phyloP scores from a whole-genome alignment of 2,113 vertebrate species.

The Pseudopipra pipra region DNA sequence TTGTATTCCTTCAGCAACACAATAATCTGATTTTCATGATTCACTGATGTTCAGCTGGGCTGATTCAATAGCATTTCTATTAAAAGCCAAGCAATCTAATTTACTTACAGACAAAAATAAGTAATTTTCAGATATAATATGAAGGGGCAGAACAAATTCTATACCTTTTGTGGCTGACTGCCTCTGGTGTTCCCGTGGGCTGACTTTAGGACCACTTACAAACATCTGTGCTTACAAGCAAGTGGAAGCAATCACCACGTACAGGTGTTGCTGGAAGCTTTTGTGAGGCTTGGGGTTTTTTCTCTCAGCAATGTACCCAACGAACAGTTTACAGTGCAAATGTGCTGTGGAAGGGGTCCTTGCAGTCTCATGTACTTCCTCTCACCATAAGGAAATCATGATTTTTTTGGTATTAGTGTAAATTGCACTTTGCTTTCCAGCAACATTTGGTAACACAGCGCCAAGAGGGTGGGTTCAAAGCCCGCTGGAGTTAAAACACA shows the following conservation, averaged over 20 bases:
- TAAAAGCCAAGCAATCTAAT: slow-evolving; percentile 30
- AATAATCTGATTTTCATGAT: slow-evolving; percentile 18
- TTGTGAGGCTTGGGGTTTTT: background rate
- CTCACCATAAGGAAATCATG: fast-evolving
- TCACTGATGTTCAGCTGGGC: background rate
- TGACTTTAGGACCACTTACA: background rate
- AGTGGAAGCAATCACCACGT: fast-evolving
- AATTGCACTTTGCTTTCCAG: fast-evolving
- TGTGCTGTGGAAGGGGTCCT: too few relatives aligned
- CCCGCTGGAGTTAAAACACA: background rate
- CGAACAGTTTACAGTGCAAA: background rate
- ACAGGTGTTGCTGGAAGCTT: background rate
- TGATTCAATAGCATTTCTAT: slow-evolving; percentile 35
- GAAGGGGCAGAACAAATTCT: background rate
- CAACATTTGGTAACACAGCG: fast-evolving
- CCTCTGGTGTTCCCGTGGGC: background rate
- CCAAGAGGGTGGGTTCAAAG: background rate
- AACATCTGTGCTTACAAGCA: background rate
- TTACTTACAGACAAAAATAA: background rate
- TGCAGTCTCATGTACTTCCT: background rate
- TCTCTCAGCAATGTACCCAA: background rate
- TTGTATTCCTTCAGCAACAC: background rate
- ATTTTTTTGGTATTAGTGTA: background rate
- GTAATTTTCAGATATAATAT: background rate
- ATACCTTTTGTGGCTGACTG: background rate